Evolutionary conservation across 37 sponge, comb jelly and placozoan genomes (phyloP).

Genomic region (Halisarca cf. caerulea): DNA sequence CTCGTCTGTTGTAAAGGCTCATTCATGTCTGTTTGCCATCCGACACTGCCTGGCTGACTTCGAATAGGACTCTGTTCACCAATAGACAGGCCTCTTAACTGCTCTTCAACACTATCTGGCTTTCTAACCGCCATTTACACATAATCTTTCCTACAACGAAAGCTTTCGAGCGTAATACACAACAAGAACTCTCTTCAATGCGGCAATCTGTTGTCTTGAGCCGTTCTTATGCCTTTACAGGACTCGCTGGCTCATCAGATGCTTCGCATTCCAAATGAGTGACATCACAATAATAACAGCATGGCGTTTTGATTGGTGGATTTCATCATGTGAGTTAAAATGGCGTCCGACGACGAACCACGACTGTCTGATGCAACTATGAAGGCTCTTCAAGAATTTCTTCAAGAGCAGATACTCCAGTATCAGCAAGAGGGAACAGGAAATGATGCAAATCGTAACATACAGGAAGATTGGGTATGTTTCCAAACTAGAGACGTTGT

Average conservation of each 20-base stretch:
- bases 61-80: not conserved
- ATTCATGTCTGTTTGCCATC: too few relatives aligned
- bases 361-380: conserved; percentile 63
- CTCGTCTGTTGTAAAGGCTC: too few relatives aligned
- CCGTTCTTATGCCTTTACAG: not conserved
- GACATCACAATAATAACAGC: not conserved
- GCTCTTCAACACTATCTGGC: not conserved
- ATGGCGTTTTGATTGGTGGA: conserved; percentile 1
- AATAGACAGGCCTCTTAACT: not conserved
- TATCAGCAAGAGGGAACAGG: not conserved
- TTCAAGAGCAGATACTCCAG: conserved; percentile 33
- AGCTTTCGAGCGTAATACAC: not conserved
- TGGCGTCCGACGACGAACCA: conserved; percentile 45
- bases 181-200: not conserved
- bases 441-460: not conserved
- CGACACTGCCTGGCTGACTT: too few relatives aligned
- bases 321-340: conserved; percentile 6
- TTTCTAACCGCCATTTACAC: not conserved
- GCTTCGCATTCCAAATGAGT: not conserved
- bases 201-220: not conserved
- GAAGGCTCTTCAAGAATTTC: conserved; percentile 77
- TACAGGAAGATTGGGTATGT: conserved; percentile 68
- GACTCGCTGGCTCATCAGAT: conserved; percentile 27
- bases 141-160: too few relatives aligned
- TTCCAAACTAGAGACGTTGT: too few relatives aligned